Percentiles rank a stretch among this genome's conserved stretches.
These are phyloP conservation scores for Phyto melanocephala DNA, from an alignment of 2,888 invertebrate genomes.

Conservation along the genomic window DNA sequence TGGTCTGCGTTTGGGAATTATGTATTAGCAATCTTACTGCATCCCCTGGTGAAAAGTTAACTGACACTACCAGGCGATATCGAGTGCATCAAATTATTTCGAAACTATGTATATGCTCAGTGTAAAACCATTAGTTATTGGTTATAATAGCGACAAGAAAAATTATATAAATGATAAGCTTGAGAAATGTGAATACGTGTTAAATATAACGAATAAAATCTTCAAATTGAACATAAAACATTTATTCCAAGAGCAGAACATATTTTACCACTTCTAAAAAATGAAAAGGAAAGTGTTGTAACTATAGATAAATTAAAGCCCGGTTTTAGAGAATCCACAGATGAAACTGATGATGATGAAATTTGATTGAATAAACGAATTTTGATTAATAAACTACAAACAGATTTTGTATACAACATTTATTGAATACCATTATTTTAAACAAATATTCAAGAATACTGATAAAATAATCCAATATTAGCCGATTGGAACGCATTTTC, in stretches of 20 bases:
- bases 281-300: too few species aligned
- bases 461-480: too few species aligned
- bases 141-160: not conserved
- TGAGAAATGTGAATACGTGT: not conserved
- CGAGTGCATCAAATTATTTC: not conserved
- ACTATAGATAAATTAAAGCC: too few species aligned
- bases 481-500: too few species aligned
- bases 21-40: not conserved
- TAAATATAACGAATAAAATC: not conserved
- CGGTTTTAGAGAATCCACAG: too few species aligned
- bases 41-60: not conserved
- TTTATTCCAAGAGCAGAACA: not conserved
- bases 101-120: not conserved
- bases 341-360: too few species aligned
- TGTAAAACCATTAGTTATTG: not conserved
- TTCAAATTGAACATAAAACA: not conserved
- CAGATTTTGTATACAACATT: too few species aligned
- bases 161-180: not conserved
- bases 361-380: too few species aligned
- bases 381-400: too few species aligned
- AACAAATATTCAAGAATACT: too few species aligned
- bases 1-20: conserved; percentile 1
- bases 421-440: too few species aligned
- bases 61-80: not conserved
- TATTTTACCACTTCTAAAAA: too few species aligned